Evolutionary conservation across 1,140 invertebrate species (phyloP), one percentile per base, ranked within the genome.

Genomic region (Atta cephalotes): DNA sequence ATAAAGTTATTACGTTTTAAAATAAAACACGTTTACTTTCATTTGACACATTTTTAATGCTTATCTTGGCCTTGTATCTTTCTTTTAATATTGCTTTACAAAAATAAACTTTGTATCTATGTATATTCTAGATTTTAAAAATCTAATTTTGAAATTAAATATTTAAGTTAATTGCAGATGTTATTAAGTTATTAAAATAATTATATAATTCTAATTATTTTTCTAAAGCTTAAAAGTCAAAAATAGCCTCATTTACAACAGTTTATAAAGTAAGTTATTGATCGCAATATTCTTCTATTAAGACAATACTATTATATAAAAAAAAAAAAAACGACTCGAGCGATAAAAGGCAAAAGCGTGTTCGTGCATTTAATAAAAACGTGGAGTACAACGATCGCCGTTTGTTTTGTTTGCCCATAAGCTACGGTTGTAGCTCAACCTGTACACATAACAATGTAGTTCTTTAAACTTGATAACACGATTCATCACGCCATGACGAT

Each of bases 381-480:
- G 9, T 51, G 25, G 18, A 39, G 45, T 31, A 31, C 39, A 45
- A 25, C 25, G 16, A 82, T 82, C 21, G 80, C 18, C 28, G n/a
- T 28, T 60, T 49, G 80, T 66, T 79, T 65, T 65, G 18, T 62
- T 62, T 62, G 68, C 25, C 70, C 18, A 74, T 76, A 63, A 84
- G 39, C 80, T 25, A 49, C 70, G 39, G 56, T 51, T 35, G 80
- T 51, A 28, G 56, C 18, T 31, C 25, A 18, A 10, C 35, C 16
- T 49, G 35, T 58, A 45, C 51, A 81, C 31, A 56, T 63, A 84
- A 63, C 60, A 84, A 76, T 62, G 56, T 62, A 74, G 70, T 84
- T 84, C 80, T 84, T 84, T 76, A 84, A 84, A 84, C 25, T 84
- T 45, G 70, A 84, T 84, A 84, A 71, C 56, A 56, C 39, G 70